Conservation (phyloP, 1,140 invertebrate genomes). For the Pomacea maculata region DNA sequence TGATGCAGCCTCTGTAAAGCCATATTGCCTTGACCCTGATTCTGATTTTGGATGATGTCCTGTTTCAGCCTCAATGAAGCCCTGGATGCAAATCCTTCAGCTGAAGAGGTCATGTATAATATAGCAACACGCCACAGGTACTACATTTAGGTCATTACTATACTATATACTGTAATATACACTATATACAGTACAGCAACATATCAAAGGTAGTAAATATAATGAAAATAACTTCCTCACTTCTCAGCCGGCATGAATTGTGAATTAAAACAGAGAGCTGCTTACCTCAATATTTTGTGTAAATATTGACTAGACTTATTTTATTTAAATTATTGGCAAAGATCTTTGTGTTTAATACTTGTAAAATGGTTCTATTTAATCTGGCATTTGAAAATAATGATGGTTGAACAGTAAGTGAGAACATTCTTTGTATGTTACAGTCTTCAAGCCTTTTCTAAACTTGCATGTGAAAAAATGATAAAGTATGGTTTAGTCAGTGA, state of each 20-base stretch:
- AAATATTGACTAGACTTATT: not conserved
- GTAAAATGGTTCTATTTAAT: too few relatives aligned
- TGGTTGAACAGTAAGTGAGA: too few relatives aligned
- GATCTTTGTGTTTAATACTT: not conserved
- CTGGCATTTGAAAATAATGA: too few relatives aligned
- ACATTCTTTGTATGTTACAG: too few relatives aligned
- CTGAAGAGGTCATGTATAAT: slow-evolving; percentile 60
- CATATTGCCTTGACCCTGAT: too few relatives aligned
- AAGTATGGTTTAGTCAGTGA: not conserved
- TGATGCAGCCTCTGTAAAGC: too few relatives aligned
- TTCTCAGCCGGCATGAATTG: too few relatives aligned
- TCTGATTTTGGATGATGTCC: not conserved
- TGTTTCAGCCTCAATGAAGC: slow-evolving; percentile 59
- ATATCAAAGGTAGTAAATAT: not conserved
- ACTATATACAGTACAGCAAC: not conserved
- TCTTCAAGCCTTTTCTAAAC: too few relatives aligned
- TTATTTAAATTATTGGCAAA: not conserved
- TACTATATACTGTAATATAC: too few relatives aligned
- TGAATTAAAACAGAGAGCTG: too few relatives aligned
- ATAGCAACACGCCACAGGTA: slow-evolving; percentile 59
- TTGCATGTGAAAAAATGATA: too few relatives aligned
- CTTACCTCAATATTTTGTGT: too few relatives aligned
- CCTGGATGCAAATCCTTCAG: slow-evolving; percentile 62
- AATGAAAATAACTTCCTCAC: not conserved
- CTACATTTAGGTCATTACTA: not conserved